phyloP scores from a whole-genome alignment of 2,797 vertebrate species.

The Clarias platycephalus region DNA sequence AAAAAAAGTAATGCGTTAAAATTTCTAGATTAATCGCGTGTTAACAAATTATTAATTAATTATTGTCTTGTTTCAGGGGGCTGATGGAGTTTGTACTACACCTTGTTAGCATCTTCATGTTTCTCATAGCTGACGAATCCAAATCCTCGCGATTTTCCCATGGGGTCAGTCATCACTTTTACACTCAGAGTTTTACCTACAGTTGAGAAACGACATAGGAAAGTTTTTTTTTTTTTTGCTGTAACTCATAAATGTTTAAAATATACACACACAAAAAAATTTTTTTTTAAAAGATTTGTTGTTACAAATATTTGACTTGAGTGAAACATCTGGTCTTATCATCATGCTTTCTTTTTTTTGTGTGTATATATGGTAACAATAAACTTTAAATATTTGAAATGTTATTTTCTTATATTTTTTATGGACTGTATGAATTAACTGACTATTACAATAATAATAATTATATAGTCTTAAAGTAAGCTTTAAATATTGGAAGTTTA shows the following conservation, averaged over 20 bases:
- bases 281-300: too few species aligned
- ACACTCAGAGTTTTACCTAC: conserved; percentile 96
- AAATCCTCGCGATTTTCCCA: conserved; percentile 97
- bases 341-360: too few species aligned
- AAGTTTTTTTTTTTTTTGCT: neutral
- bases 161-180: conserved; percentile 95
- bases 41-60: too few species aligned
- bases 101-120: conserved; percentile 98
- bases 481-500: neutral
- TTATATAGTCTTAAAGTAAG: neutral
- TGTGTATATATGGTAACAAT: too few species aligned
- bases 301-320: too few species aligned
- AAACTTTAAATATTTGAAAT: neutral
- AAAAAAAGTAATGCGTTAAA: too few species aligned
- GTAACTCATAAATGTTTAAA: neutral
- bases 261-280: too few species aligned
- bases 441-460: neutral
- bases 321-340: too few species aligned
- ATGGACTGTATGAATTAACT: neutral
- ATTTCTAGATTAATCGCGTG: too few species aligned
- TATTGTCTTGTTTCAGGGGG: neutral
- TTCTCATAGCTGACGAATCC: conserved; percentile 98
- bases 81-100: conserved; percentile 56
- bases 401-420: neutral
- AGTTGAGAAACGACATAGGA: conserved; percentile 44